Percentiles rank a stretch among this genome's conserved stretches.
These are phyloP conservation scores for Montipora capricornis DNA, from an alignment of 64 coral and sea anemone species.

Conservation along the genomic window DNA sequence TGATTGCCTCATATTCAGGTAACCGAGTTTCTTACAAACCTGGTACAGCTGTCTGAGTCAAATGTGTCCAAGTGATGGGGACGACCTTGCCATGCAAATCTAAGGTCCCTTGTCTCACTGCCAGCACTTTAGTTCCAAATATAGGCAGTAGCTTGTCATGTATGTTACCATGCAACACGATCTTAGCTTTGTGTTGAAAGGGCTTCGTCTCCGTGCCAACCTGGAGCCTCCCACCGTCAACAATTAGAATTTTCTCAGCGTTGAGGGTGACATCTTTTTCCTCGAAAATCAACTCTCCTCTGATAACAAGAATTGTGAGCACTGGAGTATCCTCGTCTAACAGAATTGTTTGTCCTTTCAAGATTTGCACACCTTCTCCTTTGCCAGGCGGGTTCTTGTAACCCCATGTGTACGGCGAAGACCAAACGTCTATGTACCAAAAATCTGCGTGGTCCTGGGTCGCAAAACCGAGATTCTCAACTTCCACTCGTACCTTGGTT, in stretches of 20 bases:
- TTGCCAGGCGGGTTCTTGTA: constrained; percentile 61
- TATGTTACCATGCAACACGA: constrained; percentile 69
- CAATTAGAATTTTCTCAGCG: constrained; percentile 79
- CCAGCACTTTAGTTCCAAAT: constrained; percentile 87
- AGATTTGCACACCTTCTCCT: constrained; percentile 65
- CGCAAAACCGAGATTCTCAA: constrained; percentile 60
- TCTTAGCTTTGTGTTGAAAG: constrained; percentile 82
- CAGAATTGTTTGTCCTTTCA: constrained; percentile 75
- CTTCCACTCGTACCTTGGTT: constrained; percentile 65
- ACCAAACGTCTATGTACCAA: constrained; percentile 85
- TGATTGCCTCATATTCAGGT: too few relatives aligned
- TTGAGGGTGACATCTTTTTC: constrained; percentile 76
- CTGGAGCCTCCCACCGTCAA: constrained; percentile 67
- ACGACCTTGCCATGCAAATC: constrained; percentile 82
- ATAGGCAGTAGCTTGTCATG: constrained; percentile 69
- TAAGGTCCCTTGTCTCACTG: constrained; percentile 81
- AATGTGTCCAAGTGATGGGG: constrained; percentile 76
- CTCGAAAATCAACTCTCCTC: constrained; percentile 81
- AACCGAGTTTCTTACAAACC: constrained; percentile 22
- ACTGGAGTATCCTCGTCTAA: constrained; percentile 77
- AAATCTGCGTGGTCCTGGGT: constrained; percentile 70
- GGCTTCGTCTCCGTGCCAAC: constrained; percentile 78
- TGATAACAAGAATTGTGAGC: constrained; percentile 67
- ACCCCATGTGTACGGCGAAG: constrained; percentile 76
- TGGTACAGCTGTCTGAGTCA: constrained; percentile 54